These are phyloP conservation scores for Hyalella azteca DNA, from an alignment of 2,888 invertebrate genomes.

Conservation along the genomic window DNA sequence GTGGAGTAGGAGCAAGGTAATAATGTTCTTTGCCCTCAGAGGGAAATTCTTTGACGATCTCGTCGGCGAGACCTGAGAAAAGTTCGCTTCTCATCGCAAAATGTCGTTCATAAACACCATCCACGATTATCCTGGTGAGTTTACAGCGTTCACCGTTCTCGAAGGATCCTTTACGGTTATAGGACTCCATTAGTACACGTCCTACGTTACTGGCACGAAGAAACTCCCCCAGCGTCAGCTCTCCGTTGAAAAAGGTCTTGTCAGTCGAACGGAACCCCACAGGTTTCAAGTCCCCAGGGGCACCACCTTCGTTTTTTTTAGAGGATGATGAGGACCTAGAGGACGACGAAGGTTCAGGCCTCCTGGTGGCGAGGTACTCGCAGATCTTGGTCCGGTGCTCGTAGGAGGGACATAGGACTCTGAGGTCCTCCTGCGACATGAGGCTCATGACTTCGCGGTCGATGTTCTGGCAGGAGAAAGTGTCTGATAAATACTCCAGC, in stretches of 20 bases:
- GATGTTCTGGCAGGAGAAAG: slow-evolving; percentile 9
- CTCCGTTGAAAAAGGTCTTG: not conserved
- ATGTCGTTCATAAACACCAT: not conserved
- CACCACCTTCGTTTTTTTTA: too few relatives aligned
- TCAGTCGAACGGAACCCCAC: not conserved
- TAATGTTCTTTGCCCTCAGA: not conserved
- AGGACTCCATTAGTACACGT: not conserved
- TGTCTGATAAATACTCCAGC: not conserved
- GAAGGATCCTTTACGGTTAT: not conserved
- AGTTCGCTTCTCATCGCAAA: not conserved
- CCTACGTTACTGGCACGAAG: not conserved
- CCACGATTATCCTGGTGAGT: not conserved
- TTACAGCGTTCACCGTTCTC: not conserved
- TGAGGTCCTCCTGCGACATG: not conserved
- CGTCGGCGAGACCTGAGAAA: not conserved
- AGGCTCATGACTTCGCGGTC: not conserved
- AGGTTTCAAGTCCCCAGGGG: too few relatives aligned
- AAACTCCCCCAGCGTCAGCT: not conserved
- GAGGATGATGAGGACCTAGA: too few relatives aligned
- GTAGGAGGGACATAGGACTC: not conserved
- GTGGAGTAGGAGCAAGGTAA: not conserved
- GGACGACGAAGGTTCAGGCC: not conserved
- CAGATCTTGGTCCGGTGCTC: not conserved
- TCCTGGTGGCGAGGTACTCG: not conserved
- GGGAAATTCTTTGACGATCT: not conserved